phyloP scores from a whole-genome alignment of 2,888 invertebrate genomes.

The Eubasilissa splendida region DNA sequence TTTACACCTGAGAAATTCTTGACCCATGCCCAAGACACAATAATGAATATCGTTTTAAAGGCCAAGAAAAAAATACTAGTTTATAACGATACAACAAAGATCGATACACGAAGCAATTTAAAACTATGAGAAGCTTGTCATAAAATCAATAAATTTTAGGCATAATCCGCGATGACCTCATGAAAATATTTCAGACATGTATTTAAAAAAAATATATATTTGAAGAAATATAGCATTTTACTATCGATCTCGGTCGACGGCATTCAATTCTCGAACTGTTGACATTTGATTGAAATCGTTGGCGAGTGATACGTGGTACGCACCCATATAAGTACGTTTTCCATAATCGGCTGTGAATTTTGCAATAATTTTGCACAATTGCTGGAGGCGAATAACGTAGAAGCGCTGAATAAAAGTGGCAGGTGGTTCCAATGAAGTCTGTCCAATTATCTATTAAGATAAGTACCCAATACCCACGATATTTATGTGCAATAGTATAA shows the following conservation, averaged over 20 bases:
- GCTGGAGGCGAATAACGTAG: slow-evolving; percentile 2
- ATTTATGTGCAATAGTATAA: neutral
- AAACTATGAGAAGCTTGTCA: no score
- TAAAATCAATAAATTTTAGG: no score
- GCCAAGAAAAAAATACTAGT: no score
- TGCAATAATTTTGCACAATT: slow-evolving; percentile 10
- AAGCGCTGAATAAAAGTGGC: slow-evolving; percentile 2
- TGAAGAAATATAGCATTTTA: slow-evolving; percentile 5
- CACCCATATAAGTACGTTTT: slow-evolving; percentile 7
- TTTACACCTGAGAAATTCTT: no score
- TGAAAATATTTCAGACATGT: neutral
- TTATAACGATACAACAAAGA: no score
- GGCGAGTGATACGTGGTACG: neutral
- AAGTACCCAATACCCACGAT: slow-evolving; percentile 15
- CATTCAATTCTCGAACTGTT: slow-evolving; percentile 17
- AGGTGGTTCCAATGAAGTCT: slow-evolving; percentile 9
- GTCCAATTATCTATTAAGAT: slow-evolving; percentile 9
- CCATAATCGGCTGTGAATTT: slow-evolving; percentile 19
- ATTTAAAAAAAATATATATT: no score
- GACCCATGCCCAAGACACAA: no score
- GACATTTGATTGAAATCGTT: slow-evolving; percentile 6
- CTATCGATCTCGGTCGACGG: slow-evolving; percentile 12
- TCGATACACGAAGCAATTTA: no score
- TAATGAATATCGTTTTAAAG: no score
- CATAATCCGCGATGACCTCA: neutral